Base-by-base conservation (phyloP, 2,797 vertebrate genomes). In the Squalus acanthias region DNA sequence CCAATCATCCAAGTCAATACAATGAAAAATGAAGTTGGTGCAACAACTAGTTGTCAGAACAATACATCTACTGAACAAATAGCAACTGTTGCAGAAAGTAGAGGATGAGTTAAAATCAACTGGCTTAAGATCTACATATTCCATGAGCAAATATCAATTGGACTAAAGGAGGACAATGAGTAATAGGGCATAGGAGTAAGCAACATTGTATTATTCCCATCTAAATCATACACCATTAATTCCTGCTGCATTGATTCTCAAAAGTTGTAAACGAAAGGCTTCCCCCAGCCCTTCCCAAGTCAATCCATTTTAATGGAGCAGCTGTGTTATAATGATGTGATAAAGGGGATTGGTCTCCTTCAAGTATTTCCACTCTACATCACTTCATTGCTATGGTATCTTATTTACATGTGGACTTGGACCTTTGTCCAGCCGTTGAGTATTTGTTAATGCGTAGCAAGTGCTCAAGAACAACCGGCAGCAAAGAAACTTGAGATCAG, bases 401-500 rank as follows among this genome's bases (percentile, higher is more conserved):
- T 29, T 50, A 33, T 76, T 72, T 95, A 72, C 69, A 57, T n/a
- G 50, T 95, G 8, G 46, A 76, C 53, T 76, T 76, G 70, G 70
- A 15, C 70, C 13, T 95, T n/a, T 76, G 50, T 95, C 70, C 46
- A n/a, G 24, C 29, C 29, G 10, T 72, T 95, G 46, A 53, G 46
- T 39, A 95, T 24, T 74, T 53, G 46, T 26, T 13, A 76, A 39
- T 13, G 12, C 17, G 17, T 95, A 4, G 60, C 6, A 95, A 33
- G 20, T 76, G 33, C 29, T 74, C 70, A n/a, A 70, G 53, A 95
- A 26, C 26, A 74, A 95, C 53, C 24, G 50, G 87, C 89, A 95
- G 20, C 93, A 29, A 33, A 95, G 67, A 60, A 72, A 95, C 46
- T 57, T 57, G 50, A 95, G 94, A 72, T 95, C 94, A 60, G 70